Percentiles rank a stretch among this genome's conserved stretches.
Evolutionary conservation across 2,797 vertebrate genomes (phyloP).

Genomic region (Pelodytes ibericus): DNA sequence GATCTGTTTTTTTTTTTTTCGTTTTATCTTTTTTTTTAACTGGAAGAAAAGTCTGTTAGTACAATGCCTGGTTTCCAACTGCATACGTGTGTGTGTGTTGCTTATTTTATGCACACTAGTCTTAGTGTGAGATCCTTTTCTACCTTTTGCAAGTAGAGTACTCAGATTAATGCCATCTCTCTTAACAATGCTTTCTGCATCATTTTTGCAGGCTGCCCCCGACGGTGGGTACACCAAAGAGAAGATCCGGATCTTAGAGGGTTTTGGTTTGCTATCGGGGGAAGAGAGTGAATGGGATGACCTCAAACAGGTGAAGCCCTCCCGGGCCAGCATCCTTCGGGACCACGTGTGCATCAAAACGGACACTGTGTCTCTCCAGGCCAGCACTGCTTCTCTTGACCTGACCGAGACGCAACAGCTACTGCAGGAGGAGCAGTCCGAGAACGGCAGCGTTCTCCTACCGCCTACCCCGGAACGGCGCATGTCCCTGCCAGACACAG

Average conservation of each 20-base stretch:
- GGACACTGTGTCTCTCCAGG: slow-evolving; percentile 94
- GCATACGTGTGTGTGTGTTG: too few relatives aligned
- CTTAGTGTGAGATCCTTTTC: too few relatives aligned
- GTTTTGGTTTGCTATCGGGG: slow-evolving; percentile 91
- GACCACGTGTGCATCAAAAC: slow-evolving; percentile 95
- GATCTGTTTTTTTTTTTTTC: too few relatives aligned
- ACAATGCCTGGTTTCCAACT: too few relatives aligned
- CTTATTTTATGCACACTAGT: too few relatives aligned
- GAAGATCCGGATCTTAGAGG: slow-evolving; percentile 97
- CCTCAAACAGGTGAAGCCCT: slow-evolving; percentile 92
- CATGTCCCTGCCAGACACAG: slow-evolving; percentile 89
- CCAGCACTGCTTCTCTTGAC: slow-evolving; percentile 92
- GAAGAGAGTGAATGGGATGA: slow-evolving; percentile 96
- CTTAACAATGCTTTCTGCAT: too few relatives aligned
- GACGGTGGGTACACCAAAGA: slow-evolving; percentile 93
- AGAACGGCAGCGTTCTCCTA: slow-evolving; percentile 89
- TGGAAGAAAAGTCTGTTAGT: too few relatives aligned
- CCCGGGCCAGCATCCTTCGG: slow-evolving; percentile 86
- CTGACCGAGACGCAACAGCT: slow-evolving; percentile 96
- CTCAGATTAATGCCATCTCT: too few relatives aligned
- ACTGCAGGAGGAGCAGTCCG: slow-evolving; percentile 92
- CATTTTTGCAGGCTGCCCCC: slow-evolving; percentile 76
- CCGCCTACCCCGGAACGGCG: slow-evolving; percentile 84
- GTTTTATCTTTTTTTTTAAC: too few relatives aligned
- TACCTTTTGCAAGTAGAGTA: too few relatives aligned